Conservation (phyloP, 2,797 vertebrate species). For the Macropus fuliginosus region DNA sequence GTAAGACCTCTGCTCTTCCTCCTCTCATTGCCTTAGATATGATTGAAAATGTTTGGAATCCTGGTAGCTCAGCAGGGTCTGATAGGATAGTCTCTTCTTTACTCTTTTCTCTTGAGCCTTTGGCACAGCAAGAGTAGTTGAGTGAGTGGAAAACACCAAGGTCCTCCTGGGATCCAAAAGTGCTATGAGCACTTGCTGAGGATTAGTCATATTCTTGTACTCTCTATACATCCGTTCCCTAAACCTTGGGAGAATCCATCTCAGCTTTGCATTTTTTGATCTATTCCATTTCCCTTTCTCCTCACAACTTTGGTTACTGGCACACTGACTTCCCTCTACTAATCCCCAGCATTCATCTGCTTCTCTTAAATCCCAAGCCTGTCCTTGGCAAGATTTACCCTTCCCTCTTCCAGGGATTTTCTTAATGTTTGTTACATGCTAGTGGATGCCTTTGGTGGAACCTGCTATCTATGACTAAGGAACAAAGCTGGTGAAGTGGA, state of each 20-base stretch:
- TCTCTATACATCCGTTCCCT: background rate
- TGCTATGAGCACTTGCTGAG: background rate
- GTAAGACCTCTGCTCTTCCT: background rate
- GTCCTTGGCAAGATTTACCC: background rate
- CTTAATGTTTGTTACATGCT: background rate
- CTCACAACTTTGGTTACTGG: background rate
- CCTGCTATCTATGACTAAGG: background rate
- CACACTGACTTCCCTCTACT: background rate
- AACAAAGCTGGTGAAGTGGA: background rate
- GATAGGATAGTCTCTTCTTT: background rate
- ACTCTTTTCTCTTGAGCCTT: background rate
- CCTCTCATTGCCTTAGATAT: background rate
- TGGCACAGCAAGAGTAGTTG: background rate
- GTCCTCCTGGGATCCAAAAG: background rate
- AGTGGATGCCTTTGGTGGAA: background rate
- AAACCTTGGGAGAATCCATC: background rate
- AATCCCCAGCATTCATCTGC: background rate
- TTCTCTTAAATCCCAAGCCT: background rate
- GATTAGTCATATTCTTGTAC: background rate
- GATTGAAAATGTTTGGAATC: background rate
- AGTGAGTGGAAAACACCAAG: background rate
- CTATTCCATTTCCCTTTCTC: background rate
- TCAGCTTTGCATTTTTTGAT: background rate
- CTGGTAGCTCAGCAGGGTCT: background rate
- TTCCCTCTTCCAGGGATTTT: background rate